These are phyloP conservation scores for Monochamus saltuarius DNA, from an alignment of 1,140 invertebrate genomes.

Conservation along the genomic window DNA sequence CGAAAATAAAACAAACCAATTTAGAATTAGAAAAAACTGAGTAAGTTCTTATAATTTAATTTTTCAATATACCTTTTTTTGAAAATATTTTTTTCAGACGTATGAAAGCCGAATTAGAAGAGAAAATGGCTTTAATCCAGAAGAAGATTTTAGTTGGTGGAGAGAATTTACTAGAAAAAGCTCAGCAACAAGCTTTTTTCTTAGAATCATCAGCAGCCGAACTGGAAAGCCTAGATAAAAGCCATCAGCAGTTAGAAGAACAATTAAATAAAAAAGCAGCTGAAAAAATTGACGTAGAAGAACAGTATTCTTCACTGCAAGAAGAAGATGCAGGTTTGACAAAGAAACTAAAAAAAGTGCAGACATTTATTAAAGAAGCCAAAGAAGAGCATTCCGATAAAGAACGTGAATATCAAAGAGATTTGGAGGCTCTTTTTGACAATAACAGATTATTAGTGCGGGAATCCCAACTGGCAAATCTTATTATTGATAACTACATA, in stretches of 20 bases:
- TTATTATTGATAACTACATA: conserved; percentile 86
- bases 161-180: conserved; percentile 97
- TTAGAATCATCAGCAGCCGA: conserved; percentile 90
- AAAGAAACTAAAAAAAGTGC: conserved; percentile 90
- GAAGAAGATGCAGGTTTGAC: conserved; percentile 92
- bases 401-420: conserved; percentile 90
- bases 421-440: conserved; percentile 94
- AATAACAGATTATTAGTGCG: conserved; percentile 84
- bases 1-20: conserved; percentile 51
- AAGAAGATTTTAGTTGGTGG: conserved; percentile 97
- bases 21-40: conserved; percentile 43
- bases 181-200: conserved; percentile 85
- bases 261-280: conserved; percentile 86
- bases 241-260: conserved; percentile 80
- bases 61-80: background rate
- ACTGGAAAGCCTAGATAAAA: conserved; percentile 78
- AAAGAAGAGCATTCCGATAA: conserved; percentile 88
- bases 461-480: conserved; percentile 88
- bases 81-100: conserved; percentile 27
- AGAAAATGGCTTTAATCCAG: conserved; percentile 88
- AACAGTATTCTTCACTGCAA: conserved; percentile 90
- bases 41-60: conserved; percentile 28
- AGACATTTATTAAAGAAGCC: conserved; percentile 75
- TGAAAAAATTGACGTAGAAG: conserved; percentile 93
- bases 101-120: conserved; percentile 75